Base-by-base conservation (phyloP, 2,797 vertebrate genomes). In the Centroberyx gerrardi region DNA sequence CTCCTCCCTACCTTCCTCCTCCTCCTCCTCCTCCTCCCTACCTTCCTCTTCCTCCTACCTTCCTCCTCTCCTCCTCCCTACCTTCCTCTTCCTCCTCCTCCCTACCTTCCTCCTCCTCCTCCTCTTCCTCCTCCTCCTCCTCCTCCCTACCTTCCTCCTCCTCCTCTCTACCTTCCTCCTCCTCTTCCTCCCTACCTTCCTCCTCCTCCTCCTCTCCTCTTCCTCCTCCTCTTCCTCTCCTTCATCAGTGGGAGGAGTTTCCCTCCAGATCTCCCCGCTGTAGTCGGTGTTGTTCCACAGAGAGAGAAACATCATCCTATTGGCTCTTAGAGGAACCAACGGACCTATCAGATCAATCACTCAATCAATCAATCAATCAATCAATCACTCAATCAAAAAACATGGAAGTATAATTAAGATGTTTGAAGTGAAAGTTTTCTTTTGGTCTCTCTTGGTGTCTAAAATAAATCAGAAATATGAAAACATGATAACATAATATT, bases 251-350 rank as follows among this genome's bases (percentile, higher is more conserved):
- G 92, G 86, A 4, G 87, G 84, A 4, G 81, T 38, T n/a, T 88
- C 82, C 27, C 68, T 87, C 95, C 95, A 95, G 46, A 0, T 54
- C 13, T 81, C 81, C 0, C 95, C 94, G 0, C 62, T 82, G 77
- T 84, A 90, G 78, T 95, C 94, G 55, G 86, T 82, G 5, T 89
- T 93, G 67, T 95, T 95, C 95, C 95, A 96, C 65, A 94, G 83
- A 0, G 94, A 92, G 0, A 96, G 90, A 9, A 94, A 95, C 7
- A 89, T 68, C 2, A 62, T 92, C 55, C 95, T 78, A 49, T 74
- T 90, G 70, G 95, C 94, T 82, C 93, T 84, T 31, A 96, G 90
- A 0, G 95, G 94, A 17, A 86, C 22, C n/a, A 75, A 0, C 2
- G 55, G 14, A 36, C 68, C 89, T 89, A 72, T 1, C 0, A 27